Base-by-base conservation (phyloP, 2,113 vertebrate species). In the Hippocampus abdominalis region DNA sequence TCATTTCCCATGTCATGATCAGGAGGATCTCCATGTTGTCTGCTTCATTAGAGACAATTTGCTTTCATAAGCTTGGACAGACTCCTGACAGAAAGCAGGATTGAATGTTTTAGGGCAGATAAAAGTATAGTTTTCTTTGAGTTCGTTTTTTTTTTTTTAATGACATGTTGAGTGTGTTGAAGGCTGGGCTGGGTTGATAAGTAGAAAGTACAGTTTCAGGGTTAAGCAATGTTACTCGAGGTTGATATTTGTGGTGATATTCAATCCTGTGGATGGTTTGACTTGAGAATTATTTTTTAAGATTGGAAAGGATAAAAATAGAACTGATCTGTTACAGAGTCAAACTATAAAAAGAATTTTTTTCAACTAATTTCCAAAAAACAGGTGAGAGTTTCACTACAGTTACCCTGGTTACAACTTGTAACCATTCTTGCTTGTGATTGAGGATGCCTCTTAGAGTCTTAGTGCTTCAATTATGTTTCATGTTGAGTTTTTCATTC, bases 1-100 rank as follows among this genome's bases (percentile, higher is more conserved):
- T 79, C 70, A 81, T 78, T 87, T 86, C 85, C 81, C 81, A 71
- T 62, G 71, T 66, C 39, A 71, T 32, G 3, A 75, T 64, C 72
- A 57, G 66, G 62, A 66, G 51, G 78, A 88, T 73, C 71, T 70
- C 74, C 72, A 70, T 44, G 48, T 25, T 66, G 66, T 79, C 70
- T 72, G 78, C 79, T 79, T 68, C 73, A 74, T 51, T 77, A 60
- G 76, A 49, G 79, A 76, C 75, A 79, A 76, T 71, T 40, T 62
- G 49, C 74, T 77, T 77, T 87, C 75, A 82, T 85, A 81, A 78
- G n/a, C 21, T 12, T 23, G 40, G 6, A 18, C 46, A 49, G 46
- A 48, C 29, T n/a, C 62, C 16, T 0, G 5, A 61, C 63, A 29
- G 23, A 16, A 16, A 25, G 42, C n/a, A 27, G 63, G 42, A 64